Base-by-base conservation (phyloP, 2,888 invertebrate genomes). In the Copidosoma aretas region DNA sequence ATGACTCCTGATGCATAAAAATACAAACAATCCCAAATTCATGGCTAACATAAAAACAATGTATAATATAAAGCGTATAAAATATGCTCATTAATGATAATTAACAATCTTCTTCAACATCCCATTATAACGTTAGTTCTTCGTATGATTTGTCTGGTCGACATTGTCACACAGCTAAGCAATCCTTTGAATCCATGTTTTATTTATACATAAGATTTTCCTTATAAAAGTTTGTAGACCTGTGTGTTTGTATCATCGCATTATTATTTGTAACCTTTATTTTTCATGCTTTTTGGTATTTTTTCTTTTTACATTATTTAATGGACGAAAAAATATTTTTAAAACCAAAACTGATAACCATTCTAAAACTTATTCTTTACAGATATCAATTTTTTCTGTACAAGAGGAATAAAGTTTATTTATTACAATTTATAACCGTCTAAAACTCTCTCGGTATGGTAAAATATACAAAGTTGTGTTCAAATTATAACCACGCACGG, bases 151-250 rank as follows among this genome's bases (percentile, higher is more conserved):
- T 64, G 56, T 60, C 56, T 57, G 22, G 60, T 25, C 64, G 69
- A 49, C 22, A 62, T 51, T 68, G 53, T 43, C 61, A 63, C 21
- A 58, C 67, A 61, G 63, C 66, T 71, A 68, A 32, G 32, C 39
- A 54, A 32, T 61, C 53, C 62, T 61, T 62, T 32, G 57, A 12
- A 62, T 69, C 71, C 67, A 62, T 59, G 24, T 46, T 72, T 68
- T 72, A 72, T 72, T 70, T 72, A 70, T 67, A 72, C 52, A 58
- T 61, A 71, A 67, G 49, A 64, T 69, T 72, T 67, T 70, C 62
- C 64, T 72, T 67, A 70, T 69, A 72, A 46, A 67, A 52, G 66
- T 61, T 67, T 41, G 72, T 43, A 64, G 67, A 74, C 70, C 73
- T 72, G 68, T 67, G 64, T 68, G 68, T 73, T 68, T 58, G 68